These are phyloP conservation scores for Tholera decimalis DNA, from an alignment of 2,888 invertebrate species.

Conservation along the genomic window DNA sequence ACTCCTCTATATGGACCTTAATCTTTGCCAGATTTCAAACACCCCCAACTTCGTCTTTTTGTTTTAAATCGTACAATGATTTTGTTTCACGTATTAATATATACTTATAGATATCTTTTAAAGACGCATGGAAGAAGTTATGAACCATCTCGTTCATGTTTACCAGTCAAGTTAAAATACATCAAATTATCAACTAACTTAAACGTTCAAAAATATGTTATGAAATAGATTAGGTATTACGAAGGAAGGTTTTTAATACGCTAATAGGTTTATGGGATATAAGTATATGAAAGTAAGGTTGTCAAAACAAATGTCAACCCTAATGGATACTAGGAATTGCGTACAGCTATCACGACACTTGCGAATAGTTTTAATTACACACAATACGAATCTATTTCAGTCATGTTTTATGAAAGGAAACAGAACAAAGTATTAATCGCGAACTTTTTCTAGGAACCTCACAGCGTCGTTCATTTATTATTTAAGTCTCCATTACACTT, in stretches of 20 bases:
- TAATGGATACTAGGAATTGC: constrained; percentile 7
- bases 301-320: constrained; percentile 18
- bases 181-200: not conserved
- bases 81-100: too few relatives aligned
- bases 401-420: not conserved
- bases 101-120: too few relatives aligned
- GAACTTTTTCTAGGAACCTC: constrained; percentile 12
- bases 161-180: not conserved
- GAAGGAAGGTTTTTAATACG: constrained; percentile 10
- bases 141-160: too few relatives aligned
- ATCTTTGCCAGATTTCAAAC: too few relatives aligned
- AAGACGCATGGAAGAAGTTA: too few relatives aligned
- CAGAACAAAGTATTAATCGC: constrained; percentile 5
- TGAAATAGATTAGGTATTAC: not conserved
- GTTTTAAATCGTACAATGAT: too few relatives aligned
- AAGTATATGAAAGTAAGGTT: too few relatives aligned
- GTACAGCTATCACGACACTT: not conserved
- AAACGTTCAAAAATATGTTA: constrained; percentile 1
- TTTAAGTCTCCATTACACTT: constrained; percentile 36
- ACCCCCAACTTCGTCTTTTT: too few relatives aligned
- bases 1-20: too few relatives aligned
- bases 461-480: constrained; percentile 32
- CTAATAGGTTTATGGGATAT: constrained; percentile 17
- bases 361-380: not conserved
- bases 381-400: not conserved